Conservation (phyloP, 2,113 vertebrate genomes). For the Paralichthys olivaceus region DNA sequence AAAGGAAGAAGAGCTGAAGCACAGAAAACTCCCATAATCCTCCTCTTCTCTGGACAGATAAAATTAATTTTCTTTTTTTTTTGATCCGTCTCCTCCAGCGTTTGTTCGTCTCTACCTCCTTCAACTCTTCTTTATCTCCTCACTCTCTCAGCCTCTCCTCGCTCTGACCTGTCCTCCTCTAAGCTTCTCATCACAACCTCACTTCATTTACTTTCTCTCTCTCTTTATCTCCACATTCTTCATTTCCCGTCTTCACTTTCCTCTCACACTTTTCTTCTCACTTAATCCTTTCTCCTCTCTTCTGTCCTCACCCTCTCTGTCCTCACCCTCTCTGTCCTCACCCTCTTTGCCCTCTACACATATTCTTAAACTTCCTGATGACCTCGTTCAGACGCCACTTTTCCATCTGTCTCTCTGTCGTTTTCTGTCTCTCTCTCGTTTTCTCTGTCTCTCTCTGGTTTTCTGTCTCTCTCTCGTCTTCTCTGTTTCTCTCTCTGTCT, state of each 20-base stretch:
- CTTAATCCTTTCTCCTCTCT: neutral
- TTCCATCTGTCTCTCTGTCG: neutral
- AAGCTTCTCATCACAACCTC: no score
- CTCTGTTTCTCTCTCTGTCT: neutral
- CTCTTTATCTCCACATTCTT: neutral
- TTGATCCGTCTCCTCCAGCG: neutral
- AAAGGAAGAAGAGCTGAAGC: no score
- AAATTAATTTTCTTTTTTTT: slow-evolving; percentile 20
- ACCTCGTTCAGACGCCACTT: slow-evolving; percentile 1
- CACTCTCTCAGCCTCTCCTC: slow-evolving; percentile 19
- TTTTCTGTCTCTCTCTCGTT: no score
- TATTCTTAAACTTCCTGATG: neutral
- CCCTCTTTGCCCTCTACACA: slow-evolving; percentile 12
- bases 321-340: slow-evolving; percentile 13
- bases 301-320: no score
- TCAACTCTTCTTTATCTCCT: neutral
- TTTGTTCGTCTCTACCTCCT: neutral
- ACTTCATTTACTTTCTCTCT: slow-evolving; percentile 4
- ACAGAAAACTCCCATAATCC: slow-evolving; percentile 37
- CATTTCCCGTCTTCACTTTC: neutral
- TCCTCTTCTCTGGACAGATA: slow-evolving; percentile 4
- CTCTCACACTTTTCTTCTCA: neutral
- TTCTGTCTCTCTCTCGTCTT: no score
- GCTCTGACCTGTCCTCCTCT: neutral
- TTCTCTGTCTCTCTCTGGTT: no score